Conservation (phyloP, 2,888 invertebrate species). For the Boloria selene region DNA sequence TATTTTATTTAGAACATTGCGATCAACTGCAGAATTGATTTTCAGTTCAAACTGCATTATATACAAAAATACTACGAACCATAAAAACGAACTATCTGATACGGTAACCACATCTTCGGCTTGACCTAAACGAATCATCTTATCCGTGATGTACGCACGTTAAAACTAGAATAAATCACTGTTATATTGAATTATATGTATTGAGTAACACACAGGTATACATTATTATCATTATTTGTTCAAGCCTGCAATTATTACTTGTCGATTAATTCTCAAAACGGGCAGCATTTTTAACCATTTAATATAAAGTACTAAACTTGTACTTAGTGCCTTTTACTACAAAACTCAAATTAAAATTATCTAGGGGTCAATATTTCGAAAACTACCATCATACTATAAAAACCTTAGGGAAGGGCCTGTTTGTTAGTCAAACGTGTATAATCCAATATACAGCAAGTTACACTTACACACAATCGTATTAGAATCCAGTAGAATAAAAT, state of each 20-base stretch:
- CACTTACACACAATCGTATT: slow-evolving; percentile 18
- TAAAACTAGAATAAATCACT: slow-evolving; percentile 64
- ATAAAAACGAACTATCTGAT: slow-evolving; percentile 47
- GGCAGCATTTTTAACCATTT: too few species aligned
- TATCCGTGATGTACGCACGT: slow-evolving; percentile 58
- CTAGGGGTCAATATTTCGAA: too few species aligned
- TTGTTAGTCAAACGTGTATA: slow-evolving; percentile 2
- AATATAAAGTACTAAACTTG: too few species aligned
- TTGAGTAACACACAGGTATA: neutral
- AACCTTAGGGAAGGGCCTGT: too few species aligned
- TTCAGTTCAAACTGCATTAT: slow-evolving; percentile 22
- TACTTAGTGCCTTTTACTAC: too few species aligned
- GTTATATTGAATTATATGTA: slow-evolving; percentile 3
- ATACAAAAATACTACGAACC: slow-evolving; percentile 33
- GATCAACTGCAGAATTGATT: slow-evolving; percentile 7
- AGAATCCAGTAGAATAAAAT: slow-evolving; percentile 30
- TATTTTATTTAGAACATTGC: slow-evolving; percentile 18
- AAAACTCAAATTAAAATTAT: too few species aligned
- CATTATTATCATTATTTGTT: neutral
- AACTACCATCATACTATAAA: too few species aligned
- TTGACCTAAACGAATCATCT: slow-evolving; percentile 50
- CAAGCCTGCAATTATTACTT: too few species aligned
- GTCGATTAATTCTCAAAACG: too few species aligned
- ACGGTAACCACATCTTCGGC: slow-evolving; percentile 66
- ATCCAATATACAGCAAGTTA: neutral